These are phyloP conservation scores for Sebastes schlegelii DNA, from an alignment of 2,113 vertebrate genomes.

Conservation along the genomic window DNA sequence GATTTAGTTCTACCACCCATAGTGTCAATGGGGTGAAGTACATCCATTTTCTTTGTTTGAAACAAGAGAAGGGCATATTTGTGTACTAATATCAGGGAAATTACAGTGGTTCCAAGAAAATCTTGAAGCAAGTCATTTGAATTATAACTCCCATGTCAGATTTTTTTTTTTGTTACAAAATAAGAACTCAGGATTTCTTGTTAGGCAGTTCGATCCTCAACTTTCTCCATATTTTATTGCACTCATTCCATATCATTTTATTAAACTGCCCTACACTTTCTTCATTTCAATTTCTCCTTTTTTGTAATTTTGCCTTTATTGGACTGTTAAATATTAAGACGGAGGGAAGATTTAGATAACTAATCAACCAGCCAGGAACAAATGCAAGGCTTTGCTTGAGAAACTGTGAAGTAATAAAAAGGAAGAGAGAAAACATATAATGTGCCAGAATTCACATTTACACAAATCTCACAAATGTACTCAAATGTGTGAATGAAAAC, in stretches of 20 bases:
- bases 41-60: no score
- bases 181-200: background rate
- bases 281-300: background rate
- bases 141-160: background rate
- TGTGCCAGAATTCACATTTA: background rate
- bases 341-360: background rate
- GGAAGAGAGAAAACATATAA: background rate
- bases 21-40: no score
- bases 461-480: background rate
- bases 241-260: background rate
- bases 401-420: background rate
- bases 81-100: background rate
- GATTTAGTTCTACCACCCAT: no score
- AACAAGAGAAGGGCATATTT: background rate
- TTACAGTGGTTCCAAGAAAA: background rate
- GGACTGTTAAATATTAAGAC: background rate
- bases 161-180: background rate
- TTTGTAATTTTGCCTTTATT: background rate
- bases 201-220: background rate
- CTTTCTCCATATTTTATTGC: background rate
- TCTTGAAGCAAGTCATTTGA: background rate
- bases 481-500: conserved; percentile 23
- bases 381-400: background rate
- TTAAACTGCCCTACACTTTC: background rate
- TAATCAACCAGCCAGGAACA: background rate